Conservation (phyloP, 2,888 invertebrate genomes). For the Dryocosmus kuriphilus region DNA sequence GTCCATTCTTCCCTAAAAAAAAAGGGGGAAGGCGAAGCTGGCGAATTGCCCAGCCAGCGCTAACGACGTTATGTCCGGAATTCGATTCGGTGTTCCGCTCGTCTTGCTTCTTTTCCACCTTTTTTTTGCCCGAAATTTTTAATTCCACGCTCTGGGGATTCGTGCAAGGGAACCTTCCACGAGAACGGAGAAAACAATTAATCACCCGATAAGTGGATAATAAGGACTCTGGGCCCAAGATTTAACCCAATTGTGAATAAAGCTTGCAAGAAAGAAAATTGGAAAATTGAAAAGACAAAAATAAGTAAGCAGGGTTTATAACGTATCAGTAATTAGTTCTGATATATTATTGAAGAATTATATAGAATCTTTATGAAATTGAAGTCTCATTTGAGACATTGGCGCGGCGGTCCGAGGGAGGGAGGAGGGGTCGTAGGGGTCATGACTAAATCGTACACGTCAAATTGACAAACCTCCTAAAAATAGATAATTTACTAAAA, state of each 20-base stretch:
- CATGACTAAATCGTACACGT: no score
- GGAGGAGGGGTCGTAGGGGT: no score
- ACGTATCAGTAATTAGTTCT: no score
- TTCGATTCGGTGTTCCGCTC: slow-evolving; percentile 9
- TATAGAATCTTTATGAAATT: not conserved
- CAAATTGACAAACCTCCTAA: no score
- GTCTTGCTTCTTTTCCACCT: not conserved
- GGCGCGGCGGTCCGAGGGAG: no score
- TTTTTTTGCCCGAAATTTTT: slow-evolving; percentile 15
- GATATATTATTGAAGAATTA: not conserved
- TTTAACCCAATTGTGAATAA: not conserved
- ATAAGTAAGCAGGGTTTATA: no score
- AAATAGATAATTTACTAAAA: no score
- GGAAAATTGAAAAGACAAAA: not conserved
- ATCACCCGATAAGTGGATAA: slow-evolving; percentile 26
- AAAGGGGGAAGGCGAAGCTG: not conserved
- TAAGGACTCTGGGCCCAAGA: not conserved
- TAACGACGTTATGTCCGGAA: slow-evolving; percentile 34
- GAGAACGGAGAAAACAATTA: slow-evolving; percentile 18
- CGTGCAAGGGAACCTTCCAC: not conserved
- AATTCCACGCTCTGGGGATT: slow-evolving; percentile 22
- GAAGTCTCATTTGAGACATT: slow-evolving; percentile 48
- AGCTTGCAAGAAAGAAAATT: not conserved
- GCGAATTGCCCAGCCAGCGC: slow-evolving; percentile 20
- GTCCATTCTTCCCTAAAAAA: slow-evolving; percentile 14